phyloP scores from a whole-genome alignment of 2,888 invertebrate species.

The Elgonia sp. region DNA sequence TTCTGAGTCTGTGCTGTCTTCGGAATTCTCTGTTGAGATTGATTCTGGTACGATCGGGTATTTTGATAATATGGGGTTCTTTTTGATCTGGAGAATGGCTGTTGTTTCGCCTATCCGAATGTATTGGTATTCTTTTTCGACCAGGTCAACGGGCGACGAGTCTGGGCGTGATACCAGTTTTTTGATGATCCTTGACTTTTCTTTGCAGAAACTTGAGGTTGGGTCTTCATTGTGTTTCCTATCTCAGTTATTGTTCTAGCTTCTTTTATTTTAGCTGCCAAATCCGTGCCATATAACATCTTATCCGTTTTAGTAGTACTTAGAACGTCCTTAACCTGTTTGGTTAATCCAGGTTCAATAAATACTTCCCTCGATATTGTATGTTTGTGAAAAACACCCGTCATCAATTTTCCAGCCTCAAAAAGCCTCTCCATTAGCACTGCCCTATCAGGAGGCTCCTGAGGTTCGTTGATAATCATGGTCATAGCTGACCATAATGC shows the following conservation, averaged over 20 bases:
- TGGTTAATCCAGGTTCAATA: constrained; percentile 28
- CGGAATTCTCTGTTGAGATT: no score
- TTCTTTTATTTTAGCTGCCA: no score
- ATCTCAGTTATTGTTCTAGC: no score
- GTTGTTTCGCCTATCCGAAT: no score
- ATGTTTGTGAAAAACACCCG: constrained; percentile 21
- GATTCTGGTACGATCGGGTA: no score
- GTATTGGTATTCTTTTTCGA: no score
- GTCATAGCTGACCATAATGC: constrained; percentile 29
- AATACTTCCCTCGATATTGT: not conserved
- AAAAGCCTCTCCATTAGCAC: constrained; percentile 32
- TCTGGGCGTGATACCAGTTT: constrained; percentile 40
- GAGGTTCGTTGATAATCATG: constrained; percentile 54
- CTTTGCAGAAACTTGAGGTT: no score
- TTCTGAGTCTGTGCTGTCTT: no score
- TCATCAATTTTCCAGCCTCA: constrained; percentile 29
- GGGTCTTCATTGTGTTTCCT: no score
- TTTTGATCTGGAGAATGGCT: no score
- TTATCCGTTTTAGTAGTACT: not conserved
- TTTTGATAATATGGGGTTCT: no score
- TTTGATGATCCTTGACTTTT: constrained; percentile 9
- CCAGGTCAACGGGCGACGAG: constrained; percentile 26
- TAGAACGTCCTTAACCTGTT: constrained; percentile 34
- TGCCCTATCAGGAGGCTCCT: constrained; percentile 35
- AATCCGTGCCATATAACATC: no score